A percentile compares a stretch with the other conserved stretches of the same genome.
Evolutionary conservation across 2,797 vertebrate genomes (phyloP).

Genomic region (Rousettus madagascariensis): DNA sequence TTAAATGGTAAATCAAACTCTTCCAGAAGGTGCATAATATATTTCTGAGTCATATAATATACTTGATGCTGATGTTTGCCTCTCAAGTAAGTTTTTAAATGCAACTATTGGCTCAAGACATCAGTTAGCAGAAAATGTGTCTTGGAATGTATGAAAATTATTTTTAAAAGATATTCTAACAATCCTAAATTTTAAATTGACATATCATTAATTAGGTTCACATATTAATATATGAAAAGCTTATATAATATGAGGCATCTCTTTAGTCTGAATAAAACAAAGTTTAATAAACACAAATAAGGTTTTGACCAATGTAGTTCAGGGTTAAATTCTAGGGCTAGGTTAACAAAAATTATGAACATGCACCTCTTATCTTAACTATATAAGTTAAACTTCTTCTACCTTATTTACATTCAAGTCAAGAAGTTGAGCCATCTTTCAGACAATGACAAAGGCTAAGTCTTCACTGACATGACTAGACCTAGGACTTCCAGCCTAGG

Average conservation of each 20-base stretch:
- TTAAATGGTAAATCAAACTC: background rate
- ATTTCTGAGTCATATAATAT: background rate
- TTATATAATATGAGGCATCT: background rate
- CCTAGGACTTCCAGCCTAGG: background rate
- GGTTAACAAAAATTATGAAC: background rate
- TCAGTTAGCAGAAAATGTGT: background rate
- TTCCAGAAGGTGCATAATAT: background rate
- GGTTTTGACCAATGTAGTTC: background rate
- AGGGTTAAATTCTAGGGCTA: background rate
- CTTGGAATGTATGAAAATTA: background rate
- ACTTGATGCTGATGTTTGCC: background rate
- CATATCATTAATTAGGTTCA: background rate
- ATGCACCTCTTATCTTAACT: background rate
- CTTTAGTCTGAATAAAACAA: background rate
- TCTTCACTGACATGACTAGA: background rate
- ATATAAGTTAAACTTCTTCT: background rate
- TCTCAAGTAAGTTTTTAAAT: background rate
- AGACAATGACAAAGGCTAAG: background rate
- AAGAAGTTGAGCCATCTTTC: background rate
- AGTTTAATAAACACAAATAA: background rate
- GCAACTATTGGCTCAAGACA: background rate
- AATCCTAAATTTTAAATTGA: background rate
- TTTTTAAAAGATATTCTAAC: background rate
- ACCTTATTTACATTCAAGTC: background rate
- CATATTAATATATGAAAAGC: background rate